Base-by-base conservation (phyloP, 30 jellyfish, hydroid and myxozoan genomes). In the Chrysaora quinquecirrha region DNA sequence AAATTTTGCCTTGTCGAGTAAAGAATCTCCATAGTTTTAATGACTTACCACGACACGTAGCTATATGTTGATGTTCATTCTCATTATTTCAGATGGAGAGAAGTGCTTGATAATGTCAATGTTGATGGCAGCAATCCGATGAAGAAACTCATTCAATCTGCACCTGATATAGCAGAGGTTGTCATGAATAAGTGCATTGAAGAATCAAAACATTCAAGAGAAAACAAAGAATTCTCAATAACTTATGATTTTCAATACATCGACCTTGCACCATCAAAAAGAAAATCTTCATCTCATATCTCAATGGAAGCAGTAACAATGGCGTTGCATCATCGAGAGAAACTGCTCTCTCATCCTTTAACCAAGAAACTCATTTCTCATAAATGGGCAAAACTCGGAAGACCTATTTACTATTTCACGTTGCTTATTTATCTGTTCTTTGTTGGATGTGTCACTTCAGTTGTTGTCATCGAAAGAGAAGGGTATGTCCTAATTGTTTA, bases 161-260 rank as follows among this genome's bases (percentile, higher is more conserved):
- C 96, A 27, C 98, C 98, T 0, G 88, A 75, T 27, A 94, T 87
- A 28, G 98, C 98, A 0, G 93, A 85, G 72, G 82, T 72, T 10
- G 98, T 87, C 6, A 82, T 93, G 43, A 80, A 87, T 27, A 73
- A 75, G 30, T 86, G 98, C 73, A 67, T 93, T 19, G 63, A 32
- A 18, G 77, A 93, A 28, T 78, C 98, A 9, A 80, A 78, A 34
- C 92, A 81, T 30, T 54, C 87, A 16, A 61, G 68, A 4, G 67
- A 70, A 16, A 94, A 81, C 61, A 38, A 30, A 7, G 95, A 79
- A 18, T 82, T 47, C 86, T 19, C 56, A 49, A 78, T 93, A 34
- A 86, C 90, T 23, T 93, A 86, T 47, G 90, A 82, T 47, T 86
- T 93, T 62, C 78, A 87, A 7, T 93, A 78, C 74, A 68, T 93